Percentiles rank a stretch among this genome's conserved stretches.
phyloP scores from a whole-genome alignment of 2,888 invertebrate genomes.

The Cantharis rustica region DNA sequence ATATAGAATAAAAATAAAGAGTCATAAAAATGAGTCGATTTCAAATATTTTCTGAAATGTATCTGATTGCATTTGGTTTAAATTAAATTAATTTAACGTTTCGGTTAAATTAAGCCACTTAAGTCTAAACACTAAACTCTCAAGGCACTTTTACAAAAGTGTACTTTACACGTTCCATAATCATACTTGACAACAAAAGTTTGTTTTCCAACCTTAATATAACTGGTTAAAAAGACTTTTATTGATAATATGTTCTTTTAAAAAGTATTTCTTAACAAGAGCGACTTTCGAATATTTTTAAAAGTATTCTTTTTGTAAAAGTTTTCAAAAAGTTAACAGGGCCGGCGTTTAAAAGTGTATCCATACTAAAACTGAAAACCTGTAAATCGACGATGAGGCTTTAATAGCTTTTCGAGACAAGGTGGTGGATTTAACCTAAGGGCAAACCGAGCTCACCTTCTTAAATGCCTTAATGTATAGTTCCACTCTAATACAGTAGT shows the following conservation, averaged over 20 bases:
- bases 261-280: not conserved
- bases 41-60: no score
- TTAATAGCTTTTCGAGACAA: slow-evolving; percentile 34
- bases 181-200: not conserved
- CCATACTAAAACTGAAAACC: not conserved
- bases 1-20: no score
- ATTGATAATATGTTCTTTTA: not conserved
- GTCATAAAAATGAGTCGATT: no score
- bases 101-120: no score
- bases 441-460: slow-evolving; percentile 14
- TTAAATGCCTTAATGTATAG: slow-evolving; percentile 23
- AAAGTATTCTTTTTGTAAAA: no score
- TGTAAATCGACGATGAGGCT: slow-evolving; percentile 27
- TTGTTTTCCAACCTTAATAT: not conserved
- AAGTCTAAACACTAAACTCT: no score
- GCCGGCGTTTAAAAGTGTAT: no score
- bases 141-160: no score
- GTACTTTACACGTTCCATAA: not conserved
- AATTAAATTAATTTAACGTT: no score
- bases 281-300: not conserved
- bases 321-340: no score
- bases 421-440: slow-evolving; percentile 17
- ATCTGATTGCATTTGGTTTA: no score
- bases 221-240: not conserved
- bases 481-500: slow-evolving; percentile 8